Evolutionary conservation across 2,113 vertebrate species (phyloP).

Genomic region (Ptilorrhoa leucosticta): DNA sequence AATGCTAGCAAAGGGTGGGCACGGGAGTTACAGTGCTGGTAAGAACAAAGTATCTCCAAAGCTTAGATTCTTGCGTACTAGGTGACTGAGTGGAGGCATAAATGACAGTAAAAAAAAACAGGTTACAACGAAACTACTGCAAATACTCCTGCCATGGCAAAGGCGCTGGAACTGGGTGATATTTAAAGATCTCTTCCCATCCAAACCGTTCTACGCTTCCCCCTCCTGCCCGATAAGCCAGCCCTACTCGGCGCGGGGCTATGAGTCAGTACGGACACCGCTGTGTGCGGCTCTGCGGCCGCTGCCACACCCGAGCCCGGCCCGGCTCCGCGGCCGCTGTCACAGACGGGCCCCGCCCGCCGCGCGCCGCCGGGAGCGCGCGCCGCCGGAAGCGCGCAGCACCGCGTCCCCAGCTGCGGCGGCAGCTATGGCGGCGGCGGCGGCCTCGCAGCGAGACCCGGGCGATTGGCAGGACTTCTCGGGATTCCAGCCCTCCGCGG

Average conservation of each 20-base stretch:
- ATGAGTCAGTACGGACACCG: no score
- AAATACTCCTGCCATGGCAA: no score
- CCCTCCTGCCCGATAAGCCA: background rate
- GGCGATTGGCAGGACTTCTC: constrained; percentile 98
- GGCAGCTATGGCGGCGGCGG: constrained; percentile 78
- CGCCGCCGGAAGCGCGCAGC: background rate
- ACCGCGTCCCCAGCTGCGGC: background rate
- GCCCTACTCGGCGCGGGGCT: background rate
- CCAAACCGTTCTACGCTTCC: background rate
- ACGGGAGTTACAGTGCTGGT: fast-evolving
- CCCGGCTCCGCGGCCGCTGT: background rate
- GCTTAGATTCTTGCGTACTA: background rate
- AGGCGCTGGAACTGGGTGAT: background rate
- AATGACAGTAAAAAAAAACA: fast-evolving
- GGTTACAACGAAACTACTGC: background rate
- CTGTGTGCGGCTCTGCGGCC: background rate
- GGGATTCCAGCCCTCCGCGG: constrained; percentile 83
- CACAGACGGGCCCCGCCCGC: background rate
- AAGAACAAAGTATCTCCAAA: background rate
- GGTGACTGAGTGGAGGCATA: background rate
- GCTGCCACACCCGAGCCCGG: background rate
- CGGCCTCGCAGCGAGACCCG: constrained; percentile 81
- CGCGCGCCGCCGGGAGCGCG: background rate
- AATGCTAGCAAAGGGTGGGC: no score
- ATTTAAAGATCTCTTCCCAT: background rate